phyloP scores from a whole-genome alignment of 2,888 invertebrate genomes.

The Drymonia ruficornis region DNA sequence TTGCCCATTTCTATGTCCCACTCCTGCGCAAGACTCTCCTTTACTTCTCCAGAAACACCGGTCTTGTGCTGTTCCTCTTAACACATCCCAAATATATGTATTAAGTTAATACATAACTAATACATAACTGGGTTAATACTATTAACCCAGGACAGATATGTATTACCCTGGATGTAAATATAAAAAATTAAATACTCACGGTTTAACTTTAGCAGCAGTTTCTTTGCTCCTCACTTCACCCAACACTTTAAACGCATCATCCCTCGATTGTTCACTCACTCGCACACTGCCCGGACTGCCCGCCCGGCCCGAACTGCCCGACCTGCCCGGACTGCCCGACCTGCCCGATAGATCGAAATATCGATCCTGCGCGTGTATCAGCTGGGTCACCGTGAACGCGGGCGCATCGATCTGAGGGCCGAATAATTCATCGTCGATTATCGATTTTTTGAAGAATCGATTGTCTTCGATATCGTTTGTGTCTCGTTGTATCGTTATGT shows the following conservation, averaged over 20 bases:
- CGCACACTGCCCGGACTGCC: slow-evolving; percentile 36
- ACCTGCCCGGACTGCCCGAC: slow-evolving; percentile 41
- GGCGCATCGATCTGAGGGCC: slow-evolving; percentile 65
- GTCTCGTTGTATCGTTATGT: slow-evolving; percentile 67
- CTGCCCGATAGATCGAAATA: slow-evolving; percentile 70
- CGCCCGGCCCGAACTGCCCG: slow-evolving; percentile 48
- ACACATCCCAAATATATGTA: too few relatives aligned
- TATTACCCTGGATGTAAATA: too few relatives aligned
- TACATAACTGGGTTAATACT: too few relatives aligned
- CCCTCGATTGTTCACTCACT: slow-evolving; percentile 54
- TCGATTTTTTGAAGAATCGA: slow-evolving; percentile 59
- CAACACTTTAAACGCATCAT: slow-evolving; percentile 64
- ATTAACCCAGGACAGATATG: too few relatives aligned
- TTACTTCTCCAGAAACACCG: too few relatives aligned
- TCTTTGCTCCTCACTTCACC: slow-evolving; percentile 32
- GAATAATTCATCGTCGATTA: slow-evolving; percentile 59
- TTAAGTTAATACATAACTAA: too few relatives aligned
- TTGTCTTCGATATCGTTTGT: slow-evolving; percentile 71
- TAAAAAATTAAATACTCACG: slow-evolving; percentile 50
- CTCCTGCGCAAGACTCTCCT: too few relatives aligned
- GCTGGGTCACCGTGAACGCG: slow-evolving; percentile 73
- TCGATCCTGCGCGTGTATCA: slow-evolving; percentile 78
- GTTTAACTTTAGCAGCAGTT: slow-evolving; percentile 37
- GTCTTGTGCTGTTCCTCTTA: too few relatives aligned
- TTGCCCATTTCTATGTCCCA: too few relatives aligned